These are phyloP conservation scores for Cotesia typhae DNA, from an alignment of 1,140 invertebrate species.

Conservation along the genomic window DNA sequence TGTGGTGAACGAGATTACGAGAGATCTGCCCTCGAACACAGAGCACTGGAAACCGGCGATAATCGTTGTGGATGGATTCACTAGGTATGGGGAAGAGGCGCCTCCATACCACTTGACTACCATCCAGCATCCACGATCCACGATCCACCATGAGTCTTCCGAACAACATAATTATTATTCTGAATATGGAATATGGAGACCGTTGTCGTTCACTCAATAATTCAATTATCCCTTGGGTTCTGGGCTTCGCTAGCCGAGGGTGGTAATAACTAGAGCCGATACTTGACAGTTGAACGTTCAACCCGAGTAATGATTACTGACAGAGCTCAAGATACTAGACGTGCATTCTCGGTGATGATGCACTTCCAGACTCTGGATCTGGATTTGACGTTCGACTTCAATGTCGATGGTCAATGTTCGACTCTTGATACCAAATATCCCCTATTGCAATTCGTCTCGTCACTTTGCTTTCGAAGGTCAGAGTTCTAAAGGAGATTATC, in stretches of 20 bases:
- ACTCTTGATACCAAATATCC: neutral
- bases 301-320: too few species aligned
- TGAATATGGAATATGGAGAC: constrained; percentile 31
- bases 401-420: neutral
- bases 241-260: too few species aligned
- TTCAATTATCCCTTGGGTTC: constrained; percentile 27
- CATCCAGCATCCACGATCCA: too few species aligned
- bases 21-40: neutral
- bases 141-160: neutral
- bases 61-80: constrained; percentile 6
- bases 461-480: neutral
- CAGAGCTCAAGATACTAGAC: constrained; percentile 12
- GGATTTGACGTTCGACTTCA: constrained; percentile 23
- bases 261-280: too few species aligned
- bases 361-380: constrained; percentile 36
- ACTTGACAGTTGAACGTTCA: neutral
- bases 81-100: neutral
- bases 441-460: constrained; percentile 10
- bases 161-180: constrained; percentile 28
- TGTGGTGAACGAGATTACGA: constrained; percentile 12
- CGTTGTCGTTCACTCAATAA: constrained; percentile 29
- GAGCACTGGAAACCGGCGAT: constrained; percentile 4
- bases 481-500: too few species aligned
- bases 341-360: constrained; percentile 11
- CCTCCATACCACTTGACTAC: neutral